phyloP scores from a whole-genome alignment of 2,797 vertebrate species.

The Cichlasoma orientale region DNA sequence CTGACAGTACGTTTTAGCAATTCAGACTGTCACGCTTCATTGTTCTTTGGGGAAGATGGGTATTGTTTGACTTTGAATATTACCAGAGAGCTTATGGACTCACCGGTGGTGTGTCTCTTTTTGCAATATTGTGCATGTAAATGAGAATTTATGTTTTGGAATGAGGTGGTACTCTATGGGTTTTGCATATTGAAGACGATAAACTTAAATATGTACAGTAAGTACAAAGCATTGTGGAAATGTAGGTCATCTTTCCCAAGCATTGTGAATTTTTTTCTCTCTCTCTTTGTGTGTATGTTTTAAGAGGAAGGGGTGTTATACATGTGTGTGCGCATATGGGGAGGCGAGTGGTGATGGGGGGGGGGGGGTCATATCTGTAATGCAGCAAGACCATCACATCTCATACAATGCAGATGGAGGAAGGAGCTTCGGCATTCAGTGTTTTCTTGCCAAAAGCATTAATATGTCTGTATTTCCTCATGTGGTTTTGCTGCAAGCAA shows the following conservation, averaged over 20 bases:
- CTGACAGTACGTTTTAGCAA: slow-evolving; percentile 58
- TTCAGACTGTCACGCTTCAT: slow-evolving; percentile 66
- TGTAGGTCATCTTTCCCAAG: slow-evolving; percentile 73
- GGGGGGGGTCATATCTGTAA: slow-evolving; percentile 46
- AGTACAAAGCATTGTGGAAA: slow-evolving; percentile 63
- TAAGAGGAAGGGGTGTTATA: slow-evolving; percentile 35
- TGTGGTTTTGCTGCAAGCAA: slow-evolving; percentile 69
- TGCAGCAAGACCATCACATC: slow-evolving; percentile 56
- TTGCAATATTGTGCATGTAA: slow-evolving; percentile 60
- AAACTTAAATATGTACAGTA: slow-evolving; percentile 72
- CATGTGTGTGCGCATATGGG: slow-evolving; percentile 1
- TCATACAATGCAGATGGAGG: slow-evolving; percentile 80
- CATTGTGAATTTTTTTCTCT: slow-evolving; percentile 46
- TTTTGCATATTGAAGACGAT: slow-evolving; percentile 67
- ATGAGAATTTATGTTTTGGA: slow-evolving; percentile 68
- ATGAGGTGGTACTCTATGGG: slow-evolving; percentile 34
- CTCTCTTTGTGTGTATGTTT: slow-evolving; percentile 57
- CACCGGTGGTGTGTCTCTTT: slow-evolving; percentile 31
- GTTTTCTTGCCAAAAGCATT: slow-evolving; percentile 70
- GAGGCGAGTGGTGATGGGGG: not conserved
- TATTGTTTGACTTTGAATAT: slow-evolving; percentile 69
- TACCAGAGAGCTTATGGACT: slow-evolving; percentile 50
- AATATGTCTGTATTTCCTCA: slow-evolving; percentile 74
- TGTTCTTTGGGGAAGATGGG: slow-evolving; percentile 55
- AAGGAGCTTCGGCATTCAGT: slow-evolving; percentile 72